Evolutionary conservation across 2,888 invertebrate genomes (phyloP).

Genomic region (Alloscopus bannaensis): DNA sequence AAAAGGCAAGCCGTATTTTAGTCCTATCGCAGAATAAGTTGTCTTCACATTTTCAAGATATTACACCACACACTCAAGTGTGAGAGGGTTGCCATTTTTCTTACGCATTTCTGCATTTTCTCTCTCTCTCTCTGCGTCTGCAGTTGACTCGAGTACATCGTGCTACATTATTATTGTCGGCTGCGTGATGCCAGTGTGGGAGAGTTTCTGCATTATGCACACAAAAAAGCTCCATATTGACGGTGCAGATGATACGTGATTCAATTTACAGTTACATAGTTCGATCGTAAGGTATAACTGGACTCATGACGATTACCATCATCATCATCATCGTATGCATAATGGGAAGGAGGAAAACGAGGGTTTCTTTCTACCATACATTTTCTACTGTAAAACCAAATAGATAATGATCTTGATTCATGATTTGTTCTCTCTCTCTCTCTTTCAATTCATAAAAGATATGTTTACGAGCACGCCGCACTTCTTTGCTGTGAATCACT

Average conservation of each 20-base stretch:
- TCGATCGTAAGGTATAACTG: constrained; percentile 37
- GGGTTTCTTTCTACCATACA: background rate
- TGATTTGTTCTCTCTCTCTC: background rate
- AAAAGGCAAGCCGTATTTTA: too few relatives aligned
- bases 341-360: background rate
- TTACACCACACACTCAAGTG: too few relatives aligned
- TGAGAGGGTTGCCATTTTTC: too few relatives aligned
- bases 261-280: constrained; percentile 38
- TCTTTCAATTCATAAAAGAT: background rate
- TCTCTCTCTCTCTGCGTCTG: background rate
- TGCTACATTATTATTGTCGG: background rate
- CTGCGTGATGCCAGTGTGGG: background rate
- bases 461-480: background rate
- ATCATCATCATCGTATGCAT: constrained; percentile 13
- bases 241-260: constrained; percentile 20
- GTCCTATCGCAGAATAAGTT: too few relatives aligned
- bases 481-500: background rate
- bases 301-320: constrained; percentile 26
- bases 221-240: background rate
- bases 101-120: too few relatives aligned
- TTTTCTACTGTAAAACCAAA: background rate
- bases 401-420: constrained; percentile 8
- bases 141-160: constrained; percentile 2
- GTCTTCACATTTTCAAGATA: too few relatives aligned
- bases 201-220: background rate